Base-by-base conservation (phyloP, 1,140 invertebrate genomes). In the Paraescarpia echinospica region DNA sequence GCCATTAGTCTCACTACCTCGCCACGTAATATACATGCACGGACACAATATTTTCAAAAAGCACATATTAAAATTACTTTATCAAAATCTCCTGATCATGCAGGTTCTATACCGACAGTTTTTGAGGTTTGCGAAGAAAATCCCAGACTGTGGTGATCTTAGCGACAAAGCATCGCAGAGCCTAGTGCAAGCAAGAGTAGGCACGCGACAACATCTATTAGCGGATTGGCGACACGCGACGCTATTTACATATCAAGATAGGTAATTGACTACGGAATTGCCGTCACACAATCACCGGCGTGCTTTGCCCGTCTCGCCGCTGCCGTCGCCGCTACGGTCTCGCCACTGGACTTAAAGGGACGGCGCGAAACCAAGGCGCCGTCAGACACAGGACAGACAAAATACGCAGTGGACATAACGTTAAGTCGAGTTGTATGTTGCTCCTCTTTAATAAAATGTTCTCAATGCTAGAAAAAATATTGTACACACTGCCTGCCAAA, bases 241-340 rank as follows among this genome's bases (percentile, higher is more conserved):
- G 33, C 35, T 90, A 90, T 90, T 90, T 90, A 90, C 89, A 34
- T 34, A 90, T 34, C 34, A 90, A 90, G 89, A 90, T 90, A 12
- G 89, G 89, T 90, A 90, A 90, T 90, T 90, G 35, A 90, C 35
- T 34, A 90, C 89, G 34, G 89, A 90, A 90, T 90, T 90, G 89
- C 18, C 18, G 27, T 35, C 89, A 35, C 89, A 90, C 89, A 90
- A 90, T 90, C 33, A 31, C 35, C 35, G 35, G 89, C 89, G 34
- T 90, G 89, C n/a, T 34, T 35, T 35, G 34, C n/a, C n/a, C 9
- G 22, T 34, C 34, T 12, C 18, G 89, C 89, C 89, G 35, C 89
- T 77, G 89, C 27, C 34, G 34, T n/a, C 89, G 89, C 89, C 89
- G 89, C 89, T 4, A 22, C 89, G 14, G 89, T 12, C 89, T 31